phyloP scores from a whole-genome alignment of 1,140 invertebrate genomes.

The Oncopeltus fasciatus region DNA sequence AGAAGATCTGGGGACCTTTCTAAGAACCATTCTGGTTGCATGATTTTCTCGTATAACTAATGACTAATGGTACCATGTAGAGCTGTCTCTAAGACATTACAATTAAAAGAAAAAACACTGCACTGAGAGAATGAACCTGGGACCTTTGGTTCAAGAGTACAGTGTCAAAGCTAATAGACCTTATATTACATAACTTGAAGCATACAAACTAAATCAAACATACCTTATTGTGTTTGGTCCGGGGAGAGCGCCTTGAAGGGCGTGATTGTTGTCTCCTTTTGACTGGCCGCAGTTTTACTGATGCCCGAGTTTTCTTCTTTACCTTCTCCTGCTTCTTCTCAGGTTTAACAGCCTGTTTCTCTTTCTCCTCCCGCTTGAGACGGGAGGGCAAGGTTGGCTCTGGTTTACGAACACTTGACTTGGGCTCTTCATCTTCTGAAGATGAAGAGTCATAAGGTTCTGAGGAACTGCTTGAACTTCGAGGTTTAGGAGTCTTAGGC shows the following conservation, averaged over 20 bases:
- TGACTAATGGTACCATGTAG: no score
- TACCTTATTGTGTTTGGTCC: background rate
- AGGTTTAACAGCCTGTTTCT: background rate
- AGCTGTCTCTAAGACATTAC: no score
- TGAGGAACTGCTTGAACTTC: constrained; percentile 13
- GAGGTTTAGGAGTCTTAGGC: constrained; percentile 14
- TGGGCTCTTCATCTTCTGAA: constrained; percentile 12
- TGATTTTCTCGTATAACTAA: no score
- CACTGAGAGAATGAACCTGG: no score
- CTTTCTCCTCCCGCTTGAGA: constrained; percentile 3
- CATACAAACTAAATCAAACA: no score
- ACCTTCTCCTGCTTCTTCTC: background rate
- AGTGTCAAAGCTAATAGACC: no score
- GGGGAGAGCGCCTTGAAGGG: constrained; percentile 3
- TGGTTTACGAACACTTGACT: constrained; percentile 2
- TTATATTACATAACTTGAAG: no score
- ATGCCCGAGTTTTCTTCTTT: background rate
- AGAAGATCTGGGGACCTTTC: no score
- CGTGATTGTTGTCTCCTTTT: background rate
- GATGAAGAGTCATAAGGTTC: constrained; percentile 13
- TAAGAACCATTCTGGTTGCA: no score
- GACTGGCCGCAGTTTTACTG: background rate
- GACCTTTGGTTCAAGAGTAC: no score
- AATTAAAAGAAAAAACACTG: no score
- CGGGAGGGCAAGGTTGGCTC: background rate